Evolutionary conservation across 2,888 invertebrate species (phyloP).

Genomic region (Alentia gelatinosa): DNA sequence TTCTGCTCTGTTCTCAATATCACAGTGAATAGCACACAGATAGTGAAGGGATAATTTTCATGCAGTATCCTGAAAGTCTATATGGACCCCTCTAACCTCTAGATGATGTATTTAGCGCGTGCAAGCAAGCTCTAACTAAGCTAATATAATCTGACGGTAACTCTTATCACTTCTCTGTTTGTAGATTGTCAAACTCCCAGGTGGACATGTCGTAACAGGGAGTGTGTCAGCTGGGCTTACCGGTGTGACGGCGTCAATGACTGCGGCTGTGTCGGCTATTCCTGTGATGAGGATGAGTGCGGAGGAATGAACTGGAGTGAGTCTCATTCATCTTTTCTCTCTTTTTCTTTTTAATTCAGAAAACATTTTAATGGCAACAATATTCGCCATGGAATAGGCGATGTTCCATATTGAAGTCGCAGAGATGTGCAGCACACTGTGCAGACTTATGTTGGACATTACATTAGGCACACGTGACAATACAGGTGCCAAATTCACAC

Average conservation of each 20-base stretch:
- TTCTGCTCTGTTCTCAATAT: neutral
- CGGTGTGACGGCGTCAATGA: constrained; percentile 74
- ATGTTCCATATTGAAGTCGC: no score
- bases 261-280: constrained; percentile 70
- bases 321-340: constrained; percentile 19
- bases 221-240: constrained; percentile 72
- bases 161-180: neutral
- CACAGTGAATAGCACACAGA: neutral
- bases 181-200: neutral
- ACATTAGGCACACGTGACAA: no score
- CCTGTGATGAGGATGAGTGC: constrained; percentile 74
- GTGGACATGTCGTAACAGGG: constrained; percentile 54
- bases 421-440: no score
- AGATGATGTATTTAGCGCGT: neutral
- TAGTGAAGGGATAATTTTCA: neutral
- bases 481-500: no score
- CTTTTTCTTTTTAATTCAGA: neutral
- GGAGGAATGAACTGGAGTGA: constrained; percentile 67
- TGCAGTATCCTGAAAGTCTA: neutral
- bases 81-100: neutral
- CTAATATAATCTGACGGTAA: neutral
- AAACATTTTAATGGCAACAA: no score
- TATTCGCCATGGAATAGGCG: no score
- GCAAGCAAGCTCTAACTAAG: neutral
- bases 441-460: no score